These are phyloP conservation scores for Taurulus bubalis DNA, from an alignment of 2,113 vertebrate species.

Conservation along the genomic window DNA sequence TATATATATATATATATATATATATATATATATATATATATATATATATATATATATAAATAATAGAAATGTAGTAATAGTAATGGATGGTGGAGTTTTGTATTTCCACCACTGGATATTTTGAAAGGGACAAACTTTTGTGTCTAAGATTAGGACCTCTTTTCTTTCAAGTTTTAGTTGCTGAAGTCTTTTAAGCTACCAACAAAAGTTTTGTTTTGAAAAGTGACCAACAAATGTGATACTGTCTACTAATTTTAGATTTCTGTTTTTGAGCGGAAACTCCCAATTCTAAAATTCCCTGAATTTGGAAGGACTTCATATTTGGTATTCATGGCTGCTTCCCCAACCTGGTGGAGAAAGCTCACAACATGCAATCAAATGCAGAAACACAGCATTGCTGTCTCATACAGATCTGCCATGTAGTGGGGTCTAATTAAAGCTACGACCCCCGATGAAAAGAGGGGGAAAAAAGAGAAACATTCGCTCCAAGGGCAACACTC, in stretches of 20 bases:
- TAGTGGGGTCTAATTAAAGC: slow-evolving; percentile 75
- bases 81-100: background rate
- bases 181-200: background rate
- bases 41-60: background rate
- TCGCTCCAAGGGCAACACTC: slow-evolving; percentile 51
- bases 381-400: slow-evolving; percentile 39
- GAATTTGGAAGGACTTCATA: slow-evolving; percentile 28
- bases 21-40: too few relatives aligned
- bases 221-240: background rate
- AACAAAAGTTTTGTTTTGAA: background rate
- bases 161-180: background rate
- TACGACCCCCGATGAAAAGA: slow-evolving; percentile 63
- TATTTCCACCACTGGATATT: background rate
- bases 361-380: slow-evolving; percentile 63
- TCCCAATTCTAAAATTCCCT: slow-evolving; percentile 8
- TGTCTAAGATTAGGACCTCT: background rate
- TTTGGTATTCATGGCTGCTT: slow-evolving; percentile 15
- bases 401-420: slow-evolving; percentile 53
- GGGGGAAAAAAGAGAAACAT: slow-evolving; percentile 13
- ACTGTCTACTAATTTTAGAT: background rate
- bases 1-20: too few relatives aligned
- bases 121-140: background rate
- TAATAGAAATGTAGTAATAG: background rate
- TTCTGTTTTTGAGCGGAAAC: background rate
- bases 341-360: slow-evolving; percentile 32